Percentiles rank a stretch among this genome's conserved stretches.
These are phyloP conservation scores for Lasius platythorax DNA, from an alignment of 2,888 invertebrate genomes.

Conservation along the genomic window DNA sequence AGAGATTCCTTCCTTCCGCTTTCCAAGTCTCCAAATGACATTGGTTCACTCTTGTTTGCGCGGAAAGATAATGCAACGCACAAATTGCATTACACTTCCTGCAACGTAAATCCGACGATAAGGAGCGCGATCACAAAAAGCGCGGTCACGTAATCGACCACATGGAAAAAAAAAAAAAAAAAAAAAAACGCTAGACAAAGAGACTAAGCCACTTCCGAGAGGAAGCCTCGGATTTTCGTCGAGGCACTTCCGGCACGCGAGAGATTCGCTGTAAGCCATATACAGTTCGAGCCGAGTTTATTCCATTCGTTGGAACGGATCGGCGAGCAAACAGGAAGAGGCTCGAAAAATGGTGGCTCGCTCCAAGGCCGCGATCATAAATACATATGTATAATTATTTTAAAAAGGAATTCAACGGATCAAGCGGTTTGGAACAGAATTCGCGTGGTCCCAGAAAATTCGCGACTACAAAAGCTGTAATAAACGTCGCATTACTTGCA, in stretches of 20 bases:
- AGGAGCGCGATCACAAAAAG: constrained; percentile 35
- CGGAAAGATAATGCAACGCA: not conserved
- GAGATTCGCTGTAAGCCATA: constrained; percentile 20
- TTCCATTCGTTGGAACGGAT: not conserved
- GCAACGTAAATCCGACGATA: constrained; percentile 39
- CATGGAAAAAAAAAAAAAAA: constrained; percentile 45
- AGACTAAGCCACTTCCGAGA: constrained; percentile 45
- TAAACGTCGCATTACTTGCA: not conserved
- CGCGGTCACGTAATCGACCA: constrained; percentile 32
- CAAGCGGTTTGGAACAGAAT: not conserved
- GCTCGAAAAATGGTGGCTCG: constrained; percentile 2
- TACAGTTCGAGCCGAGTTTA: not conserved
- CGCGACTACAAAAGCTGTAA: not conserved
- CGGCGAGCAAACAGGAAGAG: constrained; percentile 33
- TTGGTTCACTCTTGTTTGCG: not conserved
- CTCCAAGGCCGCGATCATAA: not conserved
- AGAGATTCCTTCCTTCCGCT: not conserved
- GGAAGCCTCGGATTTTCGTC: constrained; percentile 52
- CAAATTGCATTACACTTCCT: constrained; percentile 33
- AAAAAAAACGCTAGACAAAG: constrained; percentile 40
- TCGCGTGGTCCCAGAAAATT: not conserved
- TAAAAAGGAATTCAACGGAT: not conserved
- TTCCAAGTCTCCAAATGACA: not conserved
- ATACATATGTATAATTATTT: not conserved
- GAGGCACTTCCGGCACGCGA: constrained; percentile 39